Conservation (phyloP, 2,888 invertebrate genomes). For the Lamellibrachia columna region DNA sequence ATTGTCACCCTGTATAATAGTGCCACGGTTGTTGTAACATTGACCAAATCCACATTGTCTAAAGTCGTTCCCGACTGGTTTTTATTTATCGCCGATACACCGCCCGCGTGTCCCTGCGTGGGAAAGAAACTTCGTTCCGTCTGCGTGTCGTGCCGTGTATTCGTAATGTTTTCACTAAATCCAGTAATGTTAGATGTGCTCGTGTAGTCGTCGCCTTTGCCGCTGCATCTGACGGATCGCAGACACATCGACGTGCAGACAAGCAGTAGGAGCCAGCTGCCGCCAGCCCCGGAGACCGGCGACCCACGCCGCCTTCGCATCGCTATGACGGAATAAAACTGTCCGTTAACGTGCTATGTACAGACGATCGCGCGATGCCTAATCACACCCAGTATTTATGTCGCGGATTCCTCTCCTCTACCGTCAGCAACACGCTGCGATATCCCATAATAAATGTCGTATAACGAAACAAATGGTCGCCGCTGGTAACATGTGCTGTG, state of each 20-base stretch:
- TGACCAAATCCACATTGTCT: neutral
- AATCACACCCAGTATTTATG: neutral
- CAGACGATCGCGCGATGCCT: neutral
- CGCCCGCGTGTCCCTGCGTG: no score
- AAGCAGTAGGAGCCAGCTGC: neutral
- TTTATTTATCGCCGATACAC: no score
- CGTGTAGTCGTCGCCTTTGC: neutral
- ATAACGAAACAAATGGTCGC: neutral
- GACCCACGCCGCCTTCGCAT: neutral
- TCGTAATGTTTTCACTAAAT: neutral
- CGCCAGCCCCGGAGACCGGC: neutral
- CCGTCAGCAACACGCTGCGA: neutral
- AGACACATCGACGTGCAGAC: neutral
- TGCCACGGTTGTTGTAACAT: neutral
- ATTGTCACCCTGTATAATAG: neutral
- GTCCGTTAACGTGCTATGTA: neutral
- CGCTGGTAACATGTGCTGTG: neutral
- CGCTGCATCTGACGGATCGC: neutral
- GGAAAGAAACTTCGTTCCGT: neutral
- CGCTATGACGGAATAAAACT: neutral
- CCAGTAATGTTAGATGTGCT: neutral
- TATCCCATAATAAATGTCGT: neutral
- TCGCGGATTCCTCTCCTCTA: neutral
- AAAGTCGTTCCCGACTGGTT: neutral
- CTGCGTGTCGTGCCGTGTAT: neutral